Evolutionary conservation across 1,140 invertebrate genomes (phyloP), one percentile per base, ranked within the genome.

Genomic region (Chironomus tepperi): DNA sequence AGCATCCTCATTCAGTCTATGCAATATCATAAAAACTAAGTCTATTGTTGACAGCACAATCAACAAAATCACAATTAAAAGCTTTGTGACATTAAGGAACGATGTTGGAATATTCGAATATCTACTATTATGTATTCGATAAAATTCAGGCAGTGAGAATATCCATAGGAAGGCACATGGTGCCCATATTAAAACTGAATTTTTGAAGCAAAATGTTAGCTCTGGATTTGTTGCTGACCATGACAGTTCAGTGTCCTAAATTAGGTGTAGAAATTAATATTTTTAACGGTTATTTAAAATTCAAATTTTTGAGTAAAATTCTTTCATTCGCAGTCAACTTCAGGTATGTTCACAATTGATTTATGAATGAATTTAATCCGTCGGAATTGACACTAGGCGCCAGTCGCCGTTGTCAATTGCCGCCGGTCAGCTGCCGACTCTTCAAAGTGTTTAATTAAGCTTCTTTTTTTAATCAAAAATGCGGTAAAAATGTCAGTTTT

Each of bases 151-250:
- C 5, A 89, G 84, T 6, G 89, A 85, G 77, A 90, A 89, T 0
- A 89, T 76, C 90, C 91, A 94, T 3, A 97, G 82, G 81, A 93
- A 94, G 10, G 85, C 78, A 82, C 92, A 94, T 6, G 95, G 94
- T 57, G 88, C 81, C 92, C 93, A 95, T 74, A 93, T 83, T 43
- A 96, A 81, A 7, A 93, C 87, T 6, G 93, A 95, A 81, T 90
- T 89, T 81, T 95, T 89, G 83, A 95, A 93, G 82, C 93, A 96
- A 83, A 85, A 82, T 73, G 92, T 93, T 34, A 95, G 84, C 79
- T 94, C 89, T 74, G 93, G 93, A 80, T 88, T 85, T 19, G 87
- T 83, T n/a, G 91, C 91, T 77, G 93, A 82, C 92, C 93, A 95
- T 76, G 90, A 88, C 78, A 89, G 76, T 77, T 87, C 86, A 76